Evolutionary conservation across 2,797 vertebrate genomes (phyloP).

Genomic region (Enteromius afrohamiltoni): DNA sequence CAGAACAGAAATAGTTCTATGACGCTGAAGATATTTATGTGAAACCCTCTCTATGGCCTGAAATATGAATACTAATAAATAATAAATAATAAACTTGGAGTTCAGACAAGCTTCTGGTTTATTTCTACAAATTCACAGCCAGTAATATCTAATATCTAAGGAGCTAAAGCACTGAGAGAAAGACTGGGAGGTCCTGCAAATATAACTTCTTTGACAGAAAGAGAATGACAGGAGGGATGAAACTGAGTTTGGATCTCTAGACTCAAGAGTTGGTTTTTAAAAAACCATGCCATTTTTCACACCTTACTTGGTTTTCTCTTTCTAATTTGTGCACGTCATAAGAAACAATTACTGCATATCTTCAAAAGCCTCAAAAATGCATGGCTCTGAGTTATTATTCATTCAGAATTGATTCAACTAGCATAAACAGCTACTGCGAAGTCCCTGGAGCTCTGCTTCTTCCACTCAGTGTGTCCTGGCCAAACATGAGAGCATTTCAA

Average conservation of each 20-base stretch:
- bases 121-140: slow-evolving; percentile 37
- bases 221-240: slow-evolving; percentile 21
- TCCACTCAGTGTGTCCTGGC: slow-evolving; percentile 10
- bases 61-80: slow-evolving; percentile 30
- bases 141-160: slow-evolving; percentile 34
- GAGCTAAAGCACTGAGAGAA: slow-evolving; percentile 10
- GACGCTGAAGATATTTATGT: slow-evolving; percentile 39
- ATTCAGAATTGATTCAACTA: slow-evolving; percentile 15
- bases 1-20: slow-evolving; percentile 34
- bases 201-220: slow-evolving; percentile 20
- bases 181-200: slow-evolving; percentile 40
- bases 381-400: slow-evolving; percentile 2
- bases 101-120: slow-evolving; percentile 37
- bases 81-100: slow-evolving; percentile 36
- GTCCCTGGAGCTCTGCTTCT: slow-evolving; percentile 21
- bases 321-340: neutral
- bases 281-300: neutral
- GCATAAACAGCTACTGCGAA: slow-evolving; percentile 11
- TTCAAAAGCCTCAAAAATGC: neutral
- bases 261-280: neutral
- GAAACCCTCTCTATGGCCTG: slow-evolving; percentile 23
- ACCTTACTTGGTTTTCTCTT: neutral
- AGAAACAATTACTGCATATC: neutral
- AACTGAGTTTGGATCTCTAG: slow-evolving; percentile 12
- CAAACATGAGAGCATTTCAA: slow-evolving; percentile 29